A percentile compares a stretch with the other conserved stretches of the same genome.
These are phyloP conservation scores for Erythrocebus patas DNA, from an alignment of 2,113 vertebrate genomes.

Conservation along the genomic window DNA sequence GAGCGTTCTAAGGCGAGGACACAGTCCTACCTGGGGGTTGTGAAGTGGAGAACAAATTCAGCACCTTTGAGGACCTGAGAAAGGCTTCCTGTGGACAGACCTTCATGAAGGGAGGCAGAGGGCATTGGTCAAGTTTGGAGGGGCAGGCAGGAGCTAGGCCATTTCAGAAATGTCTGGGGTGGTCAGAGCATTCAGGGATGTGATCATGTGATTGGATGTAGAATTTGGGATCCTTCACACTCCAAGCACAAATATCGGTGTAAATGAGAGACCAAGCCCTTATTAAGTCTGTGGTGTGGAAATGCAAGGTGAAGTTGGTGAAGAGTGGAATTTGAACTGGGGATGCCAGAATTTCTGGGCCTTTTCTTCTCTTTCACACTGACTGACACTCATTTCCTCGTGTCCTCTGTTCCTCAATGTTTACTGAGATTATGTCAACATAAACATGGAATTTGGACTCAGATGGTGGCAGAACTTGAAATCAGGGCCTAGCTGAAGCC, in stretches of 20 bases:
- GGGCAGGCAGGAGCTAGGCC: neutral
- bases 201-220: neutral
- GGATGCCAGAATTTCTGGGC: neutral
- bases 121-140: neutral
- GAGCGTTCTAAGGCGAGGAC: neutral
- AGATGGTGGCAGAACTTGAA: neutral
- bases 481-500: neutral
- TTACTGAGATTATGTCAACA: neutral
- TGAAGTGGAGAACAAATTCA: neutral
- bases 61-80: neutral
- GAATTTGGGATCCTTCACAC: neutral
- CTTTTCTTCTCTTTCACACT: neutral
- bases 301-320: neutral
- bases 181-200: neutral
- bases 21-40: rapidly evolving
- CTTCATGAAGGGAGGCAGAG: neutral
- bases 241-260: neutral
- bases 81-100: neutral
- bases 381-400: neutral
- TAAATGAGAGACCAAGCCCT: neutral
- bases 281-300: neutral
- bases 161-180: neutral
- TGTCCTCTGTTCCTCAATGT: neutral
- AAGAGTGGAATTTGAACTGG: neutral
- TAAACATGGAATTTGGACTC: neutral